phyloP scores from a whole-genome alignment of 1,140 invertebrate genomes.

The Bombyx mori region DNA sequence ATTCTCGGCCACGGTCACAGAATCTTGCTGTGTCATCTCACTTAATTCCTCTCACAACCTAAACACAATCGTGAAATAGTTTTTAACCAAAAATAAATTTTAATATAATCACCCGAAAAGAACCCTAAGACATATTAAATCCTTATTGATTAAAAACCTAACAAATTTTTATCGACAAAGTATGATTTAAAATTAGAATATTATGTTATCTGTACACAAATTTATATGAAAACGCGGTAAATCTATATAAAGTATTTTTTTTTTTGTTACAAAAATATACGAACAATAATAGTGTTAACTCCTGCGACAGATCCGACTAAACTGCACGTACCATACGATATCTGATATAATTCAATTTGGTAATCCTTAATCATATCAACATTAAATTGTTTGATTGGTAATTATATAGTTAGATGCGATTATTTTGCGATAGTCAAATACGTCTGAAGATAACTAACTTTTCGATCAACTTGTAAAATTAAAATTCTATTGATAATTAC shows the following conservation, averaged over 20 bases:
- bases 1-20: constrained; percentile 2
- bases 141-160: too few relatives aligned
- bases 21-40: constrained; percentile 32
- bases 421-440: too few relatives aligned
- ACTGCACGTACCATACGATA: constrained; percentile 32
- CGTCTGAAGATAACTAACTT: too few relatives aligned
- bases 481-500: too few relatives aligned
- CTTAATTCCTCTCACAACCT: constrained; percentile 6
- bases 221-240: neutral
- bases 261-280: too few relatives aligned
- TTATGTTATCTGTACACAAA: constrained; percentile 1
- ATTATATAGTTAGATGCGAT: constrained; percentile 1
- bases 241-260: too few relatives aligned
- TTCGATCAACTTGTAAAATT: too few relatives aligned
- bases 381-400: constrained; percentile 33
- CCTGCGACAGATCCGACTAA: constrained; percentile 28
- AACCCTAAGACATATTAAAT: too few relatives aligned
- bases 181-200: too few relatives aligned
- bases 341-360: constrained; percentile 29
- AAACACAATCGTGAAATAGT: neutral
- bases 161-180: too few relatives aligned
- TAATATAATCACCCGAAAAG: constrained; percentile 1
- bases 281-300: constrained; percentile 13
- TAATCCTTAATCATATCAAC: constrained; percentile 47
- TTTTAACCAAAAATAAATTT: neutral